phyloP scores from a whole-genome alignment of 23 tunicate species.

The Halocynthia roretzi region DNA sequence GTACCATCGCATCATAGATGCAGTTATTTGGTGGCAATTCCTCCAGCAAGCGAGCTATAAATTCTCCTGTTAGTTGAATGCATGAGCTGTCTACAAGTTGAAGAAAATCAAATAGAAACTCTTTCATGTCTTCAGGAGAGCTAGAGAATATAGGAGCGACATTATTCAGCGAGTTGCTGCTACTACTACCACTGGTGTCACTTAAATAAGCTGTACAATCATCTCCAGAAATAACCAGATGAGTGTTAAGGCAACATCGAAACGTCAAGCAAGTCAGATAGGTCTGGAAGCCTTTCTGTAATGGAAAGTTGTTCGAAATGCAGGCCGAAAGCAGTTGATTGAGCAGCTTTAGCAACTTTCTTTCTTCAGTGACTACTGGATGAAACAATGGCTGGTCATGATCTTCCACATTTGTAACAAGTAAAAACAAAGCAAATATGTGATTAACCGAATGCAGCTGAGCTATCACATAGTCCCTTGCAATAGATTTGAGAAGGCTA shows the following conservation, averaged over 20 bases:
- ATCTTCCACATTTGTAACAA: conserved; percentile 14
- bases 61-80: conserved; percentile 47
- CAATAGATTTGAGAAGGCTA: conserved; percentile 1
- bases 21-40: conserved; percentile 40
- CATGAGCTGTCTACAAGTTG: conserved; percentile 30
- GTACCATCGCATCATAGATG: conserved; percentile 23
- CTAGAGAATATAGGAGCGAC: background rate
- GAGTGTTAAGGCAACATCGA: conserved; percentile 33
- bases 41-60: conserved; percentile 40
- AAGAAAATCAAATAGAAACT: conserved; percentile 22
- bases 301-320: conserved; percentile 43
- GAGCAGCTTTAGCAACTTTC: conserved; percentile 23
- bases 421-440: conserved; percentile 22
- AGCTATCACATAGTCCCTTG: conserved; percentile 48
- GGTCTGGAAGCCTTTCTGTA: conserved; percentile 71
- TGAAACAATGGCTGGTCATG: conserved; percentile 10
- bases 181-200: background rate
- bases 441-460: conserved; percentile 52
- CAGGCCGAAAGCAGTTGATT: conserved; percentile 67
- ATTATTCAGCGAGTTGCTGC: background rate
- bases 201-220: background rate
- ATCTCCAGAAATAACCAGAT: background rate
- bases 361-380: conserved; percentile 36
- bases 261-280: conserved; percentile 63
- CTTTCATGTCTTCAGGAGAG: background rate